Evolutionary conservation across 64 coral and sea anemone genomes (phyloP).

Genomic region (Anthopleura sola): DNA sequence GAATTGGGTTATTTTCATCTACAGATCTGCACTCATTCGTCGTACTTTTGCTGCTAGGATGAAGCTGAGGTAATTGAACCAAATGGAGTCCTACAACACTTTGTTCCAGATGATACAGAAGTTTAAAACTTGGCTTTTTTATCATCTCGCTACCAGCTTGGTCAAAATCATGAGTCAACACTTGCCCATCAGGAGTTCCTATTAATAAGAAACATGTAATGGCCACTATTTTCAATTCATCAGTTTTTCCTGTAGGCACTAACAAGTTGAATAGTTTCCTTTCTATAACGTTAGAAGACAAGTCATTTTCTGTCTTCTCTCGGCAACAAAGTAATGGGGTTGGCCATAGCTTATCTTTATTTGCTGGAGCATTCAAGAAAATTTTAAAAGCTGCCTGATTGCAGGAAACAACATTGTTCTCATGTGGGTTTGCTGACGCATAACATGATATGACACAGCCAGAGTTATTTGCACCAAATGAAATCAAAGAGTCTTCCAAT

Average conservation of each 20-base stretch:
- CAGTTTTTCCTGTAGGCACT: neutral
- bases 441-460: neutral
- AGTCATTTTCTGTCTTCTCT: neutral
- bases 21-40: neutral
- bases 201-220: neutral
- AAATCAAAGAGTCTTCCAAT: neutral
- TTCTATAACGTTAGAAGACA: neutral
- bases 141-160: neutral
- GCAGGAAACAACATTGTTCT: neutral
- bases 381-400: neutral
- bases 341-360: neutral
- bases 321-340: neutral
- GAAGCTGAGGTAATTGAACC: neutral
- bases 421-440: neutral
- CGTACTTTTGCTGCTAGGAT: neutral
- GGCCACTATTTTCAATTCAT: neutral
- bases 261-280: neutral
- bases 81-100: neutral
- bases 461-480: neutral
- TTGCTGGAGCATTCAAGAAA: neutral
- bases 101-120: conserved; percentile 7
- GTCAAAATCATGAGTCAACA: neutral
- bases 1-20: neutral
- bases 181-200: conserved; percentile 3
- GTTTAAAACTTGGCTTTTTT: neutral